Evolutionary conservation across 2,888 invertebrate genomes (phyloP), one percentile per base, ranked within the genome.

Genomic region (Laothoe populi): DNA sequence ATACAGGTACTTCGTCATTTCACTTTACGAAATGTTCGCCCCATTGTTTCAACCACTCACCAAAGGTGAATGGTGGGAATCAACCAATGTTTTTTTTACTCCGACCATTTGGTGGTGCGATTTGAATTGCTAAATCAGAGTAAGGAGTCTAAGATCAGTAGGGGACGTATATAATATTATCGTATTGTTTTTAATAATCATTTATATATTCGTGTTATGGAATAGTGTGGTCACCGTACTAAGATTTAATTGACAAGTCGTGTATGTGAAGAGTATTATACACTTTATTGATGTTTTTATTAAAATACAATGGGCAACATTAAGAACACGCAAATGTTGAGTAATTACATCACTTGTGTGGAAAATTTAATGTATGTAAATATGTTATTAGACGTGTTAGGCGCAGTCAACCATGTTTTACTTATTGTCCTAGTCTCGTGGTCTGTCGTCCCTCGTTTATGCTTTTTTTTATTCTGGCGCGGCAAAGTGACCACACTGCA

Each of bases 311-410:
- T 53, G 53, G 53, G 5, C 19, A 49, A 49, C 49, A 35, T 53
- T 53, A 53, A 11, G 35, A 8, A 53, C 53, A 53, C 53, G 53
- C 53, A 35, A 53, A 53, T 53, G 53, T 53, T 53, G 19, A 31
- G 8, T 35, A 53, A 53, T 53, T 35, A 53, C 49, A 53, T 19
- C 26, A 53, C 35, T 16, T 49, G 49, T 31, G 5, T 31, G 31
- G 31, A 7, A 53, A 53, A n/a, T 31, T 53, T 53, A 35, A 53
- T 53, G 16, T 35, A 53, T 16, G 53, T 53, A 19, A 31, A 53
- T 53, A 10, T 31, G 19, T 53, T 3, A 19, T 53, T 5, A 19
- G 16, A 31, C 11, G 31, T 16, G 49, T 53, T 23, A 13, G 21
- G n/a, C 13, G 13, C 46, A 8, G 19, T 26, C 40, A 40, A 4